Base-by-base conservation (phyloP, 2,888 invertebrate genomes). In the Pyrocoelia pectoralis region DNA sequence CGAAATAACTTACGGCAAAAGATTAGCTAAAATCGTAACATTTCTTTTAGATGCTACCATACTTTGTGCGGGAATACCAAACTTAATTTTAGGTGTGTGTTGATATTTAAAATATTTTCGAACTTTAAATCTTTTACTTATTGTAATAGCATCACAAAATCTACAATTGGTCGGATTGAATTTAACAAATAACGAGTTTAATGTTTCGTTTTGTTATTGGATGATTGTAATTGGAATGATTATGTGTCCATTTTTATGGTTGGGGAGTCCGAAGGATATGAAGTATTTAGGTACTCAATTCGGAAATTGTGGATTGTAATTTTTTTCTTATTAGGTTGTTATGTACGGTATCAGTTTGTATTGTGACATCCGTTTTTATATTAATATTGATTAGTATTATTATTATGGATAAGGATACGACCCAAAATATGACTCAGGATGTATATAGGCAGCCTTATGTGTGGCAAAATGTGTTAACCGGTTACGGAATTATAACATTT, bases 191-290 rank as follows among this genome's bases (percentile, higher is more conserved):
- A 85, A 87, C 1, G 79, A 82, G 33, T 86, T 92, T 61, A 84
- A 88, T 68, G 81, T 93, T 46, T 89, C 92, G 0, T 93, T 91
- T 79, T 95, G 95, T 77, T 89, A 91, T 70, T 94, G 94, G 93
- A 87, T 94, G 77, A 78, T 94, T 15, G 81, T 95, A 13, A 84
- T 95, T 1, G 93, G 92, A 0, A 75, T 88, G 1, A 77, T 90
- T 54, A 84, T 95, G 15, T 91, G 92, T 68, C 95, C 95, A 0
- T 80, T 94, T 54, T 88, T 93, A 85, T 95, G 94, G 94, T 85
- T 95, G 4, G 95, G 94, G 51, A 94, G 94, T 66, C 95, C 95
- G 0, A 94, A 94, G 79, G 94, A 95, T 76, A 94, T 95, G 91
- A 94, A 94, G 95, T 94, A 80, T 85, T 84, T 70, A 52, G 41